A percentile compares a stretch with the other conserved stretches of the same genome.
These are phyloP conservation scores for Metallyticus violacea DNA, from an alignment of 2,888 invertebrate species.

Conservation along the genomic window DNA sequence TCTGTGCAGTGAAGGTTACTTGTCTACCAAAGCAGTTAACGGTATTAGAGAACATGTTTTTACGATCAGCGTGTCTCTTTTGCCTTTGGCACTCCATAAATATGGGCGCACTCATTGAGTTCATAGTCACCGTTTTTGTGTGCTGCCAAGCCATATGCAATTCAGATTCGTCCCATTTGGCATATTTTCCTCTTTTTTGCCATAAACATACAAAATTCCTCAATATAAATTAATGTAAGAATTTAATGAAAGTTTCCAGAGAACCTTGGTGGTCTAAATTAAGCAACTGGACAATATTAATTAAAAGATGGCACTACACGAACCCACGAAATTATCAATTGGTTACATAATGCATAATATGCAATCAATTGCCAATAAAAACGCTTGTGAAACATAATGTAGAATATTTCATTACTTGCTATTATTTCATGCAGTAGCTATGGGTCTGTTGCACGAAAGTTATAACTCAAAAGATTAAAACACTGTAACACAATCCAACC, in stretches of 20 bases:
- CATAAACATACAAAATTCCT: background rate
- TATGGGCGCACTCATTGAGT: background rate
- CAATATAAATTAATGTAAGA: background rate
- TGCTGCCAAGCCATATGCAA: background rate
- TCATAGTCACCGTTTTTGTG: background rate
- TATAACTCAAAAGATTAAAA: background rate
- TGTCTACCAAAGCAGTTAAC: too few relatives aligned
- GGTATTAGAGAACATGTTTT: too few relatives aligned
- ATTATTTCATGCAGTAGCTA: background rate
- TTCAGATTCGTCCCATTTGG: background rate
- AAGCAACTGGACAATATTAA: background rate
- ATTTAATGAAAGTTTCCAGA: background rate
- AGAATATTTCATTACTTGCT: background rate
- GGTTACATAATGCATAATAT: background rate
- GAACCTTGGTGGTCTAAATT: background rate
- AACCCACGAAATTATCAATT: background rate
- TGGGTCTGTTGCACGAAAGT: background rate
- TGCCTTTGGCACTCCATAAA: constrained; percentile 2
- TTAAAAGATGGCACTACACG: background rate
- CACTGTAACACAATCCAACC: too few relatives aligned
- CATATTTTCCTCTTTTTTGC: background rate
- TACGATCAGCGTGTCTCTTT: too few relatives aligned
- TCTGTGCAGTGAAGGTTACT: too few relatives aligned
- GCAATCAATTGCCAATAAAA: background rate
- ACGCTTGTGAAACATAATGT: background rate